Conservation (phyloP, 2,888 invertebrate species). For the Gymnoscelis rufifasciata region DNA sequence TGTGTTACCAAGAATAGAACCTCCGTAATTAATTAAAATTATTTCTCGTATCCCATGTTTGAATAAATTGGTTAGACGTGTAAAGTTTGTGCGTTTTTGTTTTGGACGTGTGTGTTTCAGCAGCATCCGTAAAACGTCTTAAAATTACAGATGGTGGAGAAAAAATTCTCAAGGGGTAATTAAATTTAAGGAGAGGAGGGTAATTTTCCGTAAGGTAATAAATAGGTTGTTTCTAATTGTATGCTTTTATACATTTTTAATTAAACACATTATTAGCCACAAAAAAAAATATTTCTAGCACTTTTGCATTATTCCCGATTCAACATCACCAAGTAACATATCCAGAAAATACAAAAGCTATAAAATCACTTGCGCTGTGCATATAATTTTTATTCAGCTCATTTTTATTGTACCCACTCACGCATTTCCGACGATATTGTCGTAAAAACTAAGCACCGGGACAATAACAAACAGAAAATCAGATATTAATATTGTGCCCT, state of each 20-base stretch:
- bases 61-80: not conserved
- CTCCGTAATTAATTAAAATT: too few relatives aligned
- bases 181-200: too few relatives aligned
- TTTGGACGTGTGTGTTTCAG: not conserved
- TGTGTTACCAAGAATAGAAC: too few relatives aligned
- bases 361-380: conserved; percentile 32
- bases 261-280: too few relatives aligned
- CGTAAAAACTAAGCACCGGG: conserved; percentile 28
- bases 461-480: conserved; percentile 29
- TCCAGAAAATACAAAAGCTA: conserved; percentile 16
- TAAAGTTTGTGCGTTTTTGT: too few relatives aligned
- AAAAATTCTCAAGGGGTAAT: not conserved
- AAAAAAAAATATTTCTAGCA: not conserved
- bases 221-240: too few relatives aligned
- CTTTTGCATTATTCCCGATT: not conserved
- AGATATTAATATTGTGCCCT: conserved; percentile 22
- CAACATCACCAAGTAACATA: conserved; percentile 5
- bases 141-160: not conserved
- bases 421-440: conserved; percentile 37
- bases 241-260: too few relatives aligned
- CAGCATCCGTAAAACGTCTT: not conserved
- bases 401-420: conserved; percentile 37
- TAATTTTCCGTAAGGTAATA: too few relatives aligned
- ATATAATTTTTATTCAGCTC: conserved; percentile 34
- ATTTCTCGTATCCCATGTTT: not conserved